Percentiles rank a stretch among this genome's conserved stretches.
These are phyloP conservation scores for Rhinoderma darwinii DNA, from an alignment of 2,113 vertebrate genomes.

Conservation along the genomic window DNA sequence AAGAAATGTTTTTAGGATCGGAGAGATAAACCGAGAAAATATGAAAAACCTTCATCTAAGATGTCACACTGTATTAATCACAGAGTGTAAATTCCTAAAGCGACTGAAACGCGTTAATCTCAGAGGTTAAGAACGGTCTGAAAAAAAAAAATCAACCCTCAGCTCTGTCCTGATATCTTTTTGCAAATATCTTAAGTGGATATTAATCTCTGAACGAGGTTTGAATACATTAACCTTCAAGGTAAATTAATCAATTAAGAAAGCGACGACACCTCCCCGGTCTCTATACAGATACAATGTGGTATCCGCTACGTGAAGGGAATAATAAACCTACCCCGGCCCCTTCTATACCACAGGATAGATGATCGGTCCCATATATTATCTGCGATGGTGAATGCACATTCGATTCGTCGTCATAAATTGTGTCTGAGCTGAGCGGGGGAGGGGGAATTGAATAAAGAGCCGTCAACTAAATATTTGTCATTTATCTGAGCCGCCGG, in stretches of 20 bases:
- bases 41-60: background rate
- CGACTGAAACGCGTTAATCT: background rate
- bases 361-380: conserved; percentile 7
- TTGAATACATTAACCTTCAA: conserved; percentile 82
- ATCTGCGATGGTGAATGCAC: background rate
- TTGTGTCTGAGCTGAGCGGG: conserved; percentile 39
- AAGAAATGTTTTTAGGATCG: no score
- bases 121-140: background rate
- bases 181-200: conserved; percentile 74
- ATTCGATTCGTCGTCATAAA: background rate
- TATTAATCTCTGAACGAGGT: conserved; percentile 77
- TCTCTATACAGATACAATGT: conserved; percentile 48
- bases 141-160: background rate
- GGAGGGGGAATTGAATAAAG: conserved; percentile 43
- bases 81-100: background rate
- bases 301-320: conserved; percentile 35
- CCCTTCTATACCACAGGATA: background rate
- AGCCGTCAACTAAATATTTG: conserved; percentile 48
- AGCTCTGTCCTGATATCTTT: conserved; percentile 58
- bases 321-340: conserved; percentile 34
- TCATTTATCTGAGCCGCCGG: conserved; percentile 1
- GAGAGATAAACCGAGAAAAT: background rate
- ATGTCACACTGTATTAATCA: background rate
- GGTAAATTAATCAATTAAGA: conserved; percentile 77
- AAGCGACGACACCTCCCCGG: conserved; percentile 65